These are phyloP conservation scores for Coracopsis vasa DNA, from an alignment of 2,113 vertebrate genomes.

Conservation along the genomic window DNA sequence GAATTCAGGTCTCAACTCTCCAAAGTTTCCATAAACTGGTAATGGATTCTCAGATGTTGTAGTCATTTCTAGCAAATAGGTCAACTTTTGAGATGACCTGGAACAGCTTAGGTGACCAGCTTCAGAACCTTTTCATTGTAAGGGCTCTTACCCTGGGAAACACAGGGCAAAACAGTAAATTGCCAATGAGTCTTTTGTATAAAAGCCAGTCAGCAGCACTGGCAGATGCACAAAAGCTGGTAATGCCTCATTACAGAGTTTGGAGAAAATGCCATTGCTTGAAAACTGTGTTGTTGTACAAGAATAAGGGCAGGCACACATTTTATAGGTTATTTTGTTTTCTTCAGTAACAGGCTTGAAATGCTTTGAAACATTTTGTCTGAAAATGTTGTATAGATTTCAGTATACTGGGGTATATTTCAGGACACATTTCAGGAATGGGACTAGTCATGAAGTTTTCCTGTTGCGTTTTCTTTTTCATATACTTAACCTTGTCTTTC, in stretches of 20 bases:
- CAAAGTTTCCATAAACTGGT: neutral
- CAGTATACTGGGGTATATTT: too few species aligned
- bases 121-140: neutral
- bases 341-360: neutral
- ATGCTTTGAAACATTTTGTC: neutral
- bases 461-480: neutral
- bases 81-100: neutral
- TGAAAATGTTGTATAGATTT: neutral
- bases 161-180: neutral
- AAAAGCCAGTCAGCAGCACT: neutral
- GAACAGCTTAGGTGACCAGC: neutral
- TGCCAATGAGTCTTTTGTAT: neutral
- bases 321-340: slow-evolving; percentile 29
- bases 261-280: neutral
- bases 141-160: neutral
- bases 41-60: neutral
- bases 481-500: neutral
- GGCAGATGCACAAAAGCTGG: slow-evolving; percentile 24
- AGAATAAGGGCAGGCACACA: neutral
- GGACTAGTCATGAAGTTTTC: neutral
- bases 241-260: neutral
- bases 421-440: neutral
- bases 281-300: neutral
- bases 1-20: neutral
- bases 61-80: neutral